Conservation (phyloP, 2,797 vertebrate genomes). For the Vultur gryphus region DNA sequence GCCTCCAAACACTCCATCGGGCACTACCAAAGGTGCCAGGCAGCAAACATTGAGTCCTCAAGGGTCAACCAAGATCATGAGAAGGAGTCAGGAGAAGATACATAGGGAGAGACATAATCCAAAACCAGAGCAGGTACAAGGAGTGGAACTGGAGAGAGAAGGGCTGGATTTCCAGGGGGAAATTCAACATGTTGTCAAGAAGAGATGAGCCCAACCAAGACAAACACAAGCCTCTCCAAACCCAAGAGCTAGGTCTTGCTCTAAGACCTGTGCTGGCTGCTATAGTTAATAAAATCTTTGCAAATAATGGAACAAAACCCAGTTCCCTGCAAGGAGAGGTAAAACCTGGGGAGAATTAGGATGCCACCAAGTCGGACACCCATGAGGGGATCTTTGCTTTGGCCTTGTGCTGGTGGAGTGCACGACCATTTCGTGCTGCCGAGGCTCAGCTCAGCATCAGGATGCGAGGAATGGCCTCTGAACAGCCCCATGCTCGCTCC, state of each 20-base stretch:
- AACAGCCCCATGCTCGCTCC: background rate
- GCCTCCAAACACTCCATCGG: background rate
- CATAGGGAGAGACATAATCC: background rate
- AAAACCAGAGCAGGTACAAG: background rate
- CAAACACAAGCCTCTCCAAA: background rate
- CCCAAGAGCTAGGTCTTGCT: background rate
- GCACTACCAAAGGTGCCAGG: background rate
- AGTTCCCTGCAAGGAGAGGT: background rate
- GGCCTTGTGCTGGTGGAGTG: background rate
- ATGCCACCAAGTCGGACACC: background rate
- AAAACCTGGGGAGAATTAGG: background rate
- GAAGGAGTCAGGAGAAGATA: background rate
- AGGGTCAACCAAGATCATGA: background rate
- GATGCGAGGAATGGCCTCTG: background rate
- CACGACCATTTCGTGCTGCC: rapidly evolving
- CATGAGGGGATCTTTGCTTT: background rate
- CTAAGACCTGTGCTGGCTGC: background rate
- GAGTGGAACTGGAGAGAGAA: background rate
- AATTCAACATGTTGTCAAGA: background rate
- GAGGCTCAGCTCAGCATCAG: background rate
- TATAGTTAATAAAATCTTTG: background rate
- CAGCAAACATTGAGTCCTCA: background rate
- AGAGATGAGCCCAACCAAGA: background rate
- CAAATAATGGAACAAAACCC: background rate
- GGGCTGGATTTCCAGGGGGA: background rate